Evolutionary conservation across 2,113 vertebrate genomes (phyloP).

Genomic region (Labrus mixtus): DNA sequence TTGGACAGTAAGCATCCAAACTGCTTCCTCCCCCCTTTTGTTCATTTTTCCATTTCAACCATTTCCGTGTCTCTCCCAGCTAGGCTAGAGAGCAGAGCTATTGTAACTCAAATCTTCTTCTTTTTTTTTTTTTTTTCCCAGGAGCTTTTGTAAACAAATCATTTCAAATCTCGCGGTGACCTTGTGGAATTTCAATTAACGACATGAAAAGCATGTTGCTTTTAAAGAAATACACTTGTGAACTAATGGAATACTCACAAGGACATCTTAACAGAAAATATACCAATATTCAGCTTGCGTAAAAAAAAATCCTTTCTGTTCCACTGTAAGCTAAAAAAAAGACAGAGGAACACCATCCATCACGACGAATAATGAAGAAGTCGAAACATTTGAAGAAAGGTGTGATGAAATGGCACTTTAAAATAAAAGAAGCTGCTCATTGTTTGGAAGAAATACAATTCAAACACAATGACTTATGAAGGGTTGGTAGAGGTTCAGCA

Average conservation of each 20-base stretch:
- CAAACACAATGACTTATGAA: neutral
- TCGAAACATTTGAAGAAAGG: neutral
- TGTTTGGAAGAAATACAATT: neutral
- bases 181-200: constrained; percentile 73
- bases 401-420: neutral
- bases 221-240: constrained; percentile 41
- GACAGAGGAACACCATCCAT: neutral
- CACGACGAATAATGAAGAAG: neutral
- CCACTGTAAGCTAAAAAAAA: neutral
- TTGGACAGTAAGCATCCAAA: constrained; percentile 27
- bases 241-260: constrained; percentile 37
- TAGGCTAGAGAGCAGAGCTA: constrained; percentile 56
- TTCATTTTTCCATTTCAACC: constrained; percentile 59
- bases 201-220: constrained; percentile 57
- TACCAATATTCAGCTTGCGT: neutral
- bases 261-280: constrained; percentile 22
- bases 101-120: constrained; percentile 68
- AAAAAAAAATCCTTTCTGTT: neutral
- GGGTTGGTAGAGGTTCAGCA: neutral
- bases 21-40: constrained; percentile 32
- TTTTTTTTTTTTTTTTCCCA: constrained; percentile 40
- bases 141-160: constrained; percentile 74
- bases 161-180: constrained; percentile 72
- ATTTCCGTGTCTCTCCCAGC: constrained; percentile 48
- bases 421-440: neutral